These are phyloP conservation scores for Brevimyrus niger DNA, from an alignment of 2,113 vertebrate genomes.

Conservation along the genomic window DNA sequence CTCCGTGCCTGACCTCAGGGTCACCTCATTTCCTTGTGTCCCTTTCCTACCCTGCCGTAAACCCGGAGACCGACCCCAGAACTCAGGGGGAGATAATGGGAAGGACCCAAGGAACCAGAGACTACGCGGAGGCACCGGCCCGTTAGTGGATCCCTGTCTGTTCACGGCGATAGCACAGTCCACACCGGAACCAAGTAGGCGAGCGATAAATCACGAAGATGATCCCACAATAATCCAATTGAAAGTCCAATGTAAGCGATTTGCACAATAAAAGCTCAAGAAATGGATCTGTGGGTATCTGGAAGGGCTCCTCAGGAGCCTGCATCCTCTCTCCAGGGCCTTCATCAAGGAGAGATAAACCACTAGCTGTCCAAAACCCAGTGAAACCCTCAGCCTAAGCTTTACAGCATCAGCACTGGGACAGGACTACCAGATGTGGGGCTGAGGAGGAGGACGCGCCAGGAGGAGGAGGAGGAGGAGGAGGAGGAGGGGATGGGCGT, in stretches of 20 bases:
- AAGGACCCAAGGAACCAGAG: constrained; percentile 37
- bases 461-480: constrained; percentile 50
- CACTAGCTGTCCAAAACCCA: constrained; percentile 43
- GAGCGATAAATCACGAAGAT: not conserved
- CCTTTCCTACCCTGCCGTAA: constrained; percentile 66
- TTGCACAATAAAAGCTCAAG: not conserved
- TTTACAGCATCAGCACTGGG: constrained; percentile 39
- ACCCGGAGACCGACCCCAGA: constrained; percentile 47
- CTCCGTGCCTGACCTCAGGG: constrained; percentile 58
- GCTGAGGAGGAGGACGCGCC: constrained; percentile 51
- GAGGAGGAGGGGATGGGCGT: constrained; percentile 50
- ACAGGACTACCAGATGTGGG: constrained; percentile 11
- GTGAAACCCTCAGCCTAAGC: constrained; percentile 14
- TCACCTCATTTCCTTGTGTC: constrained; percentile 73
- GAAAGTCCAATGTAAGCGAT: not conserved
- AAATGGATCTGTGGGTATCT: constrained; percentile 43
- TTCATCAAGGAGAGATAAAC: constrained; percentile 41
- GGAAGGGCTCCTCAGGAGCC: constrained; percentile 36
- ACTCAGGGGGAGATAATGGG: constrained; percentile 53
- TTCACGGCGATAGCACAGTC: not conserved
- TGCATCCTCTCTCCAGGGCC: constrained; percentile 28
- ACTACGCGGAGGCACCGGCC: not conserved
- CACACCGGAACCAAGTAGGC: not conserved
- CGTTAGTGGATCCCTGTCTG: not conserved
- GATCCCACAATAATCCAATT: not conserved